Base-by-base conservation (phyloP, 1,140 invertebrate genomes). In the Drosophila busckii region DNA sequence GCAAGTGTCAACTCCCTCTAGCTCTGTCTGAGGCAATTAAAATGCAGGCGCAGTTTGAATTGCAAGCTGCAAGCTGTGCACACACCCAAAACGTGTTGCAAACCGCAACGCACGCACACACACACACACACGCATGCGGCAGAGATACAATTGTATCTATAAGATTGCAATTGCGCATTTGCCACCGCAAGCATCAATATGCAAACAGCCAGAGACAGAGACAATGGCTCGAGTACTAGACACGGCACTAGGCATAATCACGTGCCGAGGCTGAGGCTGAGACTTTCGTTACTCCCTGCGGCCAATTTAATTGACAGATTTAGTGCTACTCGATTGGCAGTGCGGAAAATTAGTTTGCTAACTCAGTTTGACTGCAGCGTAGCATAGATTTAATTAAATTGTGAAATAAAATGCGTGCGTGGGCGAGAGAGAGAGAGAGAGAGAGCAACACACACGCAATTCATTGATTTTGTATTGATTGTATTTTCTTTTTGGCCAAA, bases 241-340 rank as follows among this genome's bases (percentile, higher is more conserved):
- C 71, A 78, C 73, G 69, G 64, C 75, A 60, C 68, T 68, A 65
- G 44, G 49, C 62, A 75, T 78, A 78, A 78, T 78, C 70, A 78
- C 71, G 71, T 78, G n/a, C n/a, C n/a, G n/a, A n/a, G n/a, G n/a
- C 66, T 76, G 55, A 54, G 45, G 41, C 54, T 26, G 56, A 46
- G 53, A 35, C 52, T 20, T 29, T 13, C 12, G 17, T 23, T 32
- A 64, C 69, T 75, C 75, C 75, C 76, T 82, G 75, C 70, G 75
- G 75, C 75, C 75, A 83, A 83, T 82, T 82, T 82, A 82, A 82
- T 82, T 83, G 75, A 82, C 75, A 82, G 75, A 82, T 82, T 82
- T 82, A 82, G 75, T 82, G 70, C 61, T 61, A 23, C 65, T 75
- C 75, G 69, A 82, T 82, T 82, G 75, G 60, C 75, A 82, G 75